phyloP scores from a whole-genome alignment of 2,888 invertebrate genomes.

The Chrysolina americana region DNA sequence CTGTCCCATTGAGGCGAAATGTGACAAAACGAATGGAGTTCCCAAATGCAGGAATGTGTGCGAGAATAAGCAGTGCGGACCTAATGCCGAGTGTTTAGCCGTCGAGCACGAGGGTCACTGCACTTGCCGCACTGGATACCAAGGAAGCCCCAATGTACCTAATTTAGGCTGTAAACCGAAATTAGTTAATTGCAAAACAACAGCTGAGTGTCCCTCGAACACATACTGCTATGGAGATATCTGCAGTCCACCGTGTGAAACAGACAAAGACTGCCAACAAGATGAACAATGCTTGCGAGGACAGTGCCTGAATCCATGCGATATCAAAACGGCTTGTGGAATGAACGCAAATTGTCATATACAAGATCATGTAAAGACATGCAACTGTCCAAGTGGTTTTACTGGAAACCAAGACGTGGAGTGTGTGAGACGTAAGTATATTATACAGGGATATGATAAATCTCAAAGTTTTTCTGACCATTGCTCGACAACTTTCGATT shows the following conservation, averaged over 20 bases:
- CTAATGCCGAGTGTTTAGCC: constrained; percentile 87
- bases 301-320: constrained; percentile 87
- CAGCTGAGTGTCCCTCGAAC: constrained; percentile 82
- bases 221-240: constrained; percentile 86
- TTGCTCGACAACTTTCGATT: neutral
- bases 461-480: too few relatives aligned
- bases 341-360: constrained; percentile 86
- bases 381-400: constrained; percentile 87
- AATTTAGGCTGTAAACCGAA: constrained; percentile 82
- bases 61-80: constrained; percentile 83
- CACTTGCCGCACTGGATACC: constrained; percentile 83
- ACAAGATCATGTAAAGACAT: constrained; percentile 82
- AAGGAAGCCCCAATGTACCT: constrained; percentile 82
- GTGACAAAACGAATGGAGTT: constrained; percentile 79
- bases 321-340: constrained; percentile 83
- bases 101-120: constrained; percentile 84
- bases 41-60: constrained; percentile 90
- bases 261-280: constrained; percentile 84
- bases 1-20: constrained; percentile 86
- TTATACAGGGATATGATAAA: neutral
- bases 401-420: constrained; percentile 88
- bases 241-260: constrained; percentile 86
- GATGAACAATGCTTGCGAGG: constrained; percentile 86
- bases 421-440: constrained; percentile 83
- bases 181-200: constrained; percentile 80